Evolutionary conservation across 2,113 vertebrate species (phyloP), one percentile per base, ranked within the genome.

Genomic region (Notarius lentiginosus): DNA sequence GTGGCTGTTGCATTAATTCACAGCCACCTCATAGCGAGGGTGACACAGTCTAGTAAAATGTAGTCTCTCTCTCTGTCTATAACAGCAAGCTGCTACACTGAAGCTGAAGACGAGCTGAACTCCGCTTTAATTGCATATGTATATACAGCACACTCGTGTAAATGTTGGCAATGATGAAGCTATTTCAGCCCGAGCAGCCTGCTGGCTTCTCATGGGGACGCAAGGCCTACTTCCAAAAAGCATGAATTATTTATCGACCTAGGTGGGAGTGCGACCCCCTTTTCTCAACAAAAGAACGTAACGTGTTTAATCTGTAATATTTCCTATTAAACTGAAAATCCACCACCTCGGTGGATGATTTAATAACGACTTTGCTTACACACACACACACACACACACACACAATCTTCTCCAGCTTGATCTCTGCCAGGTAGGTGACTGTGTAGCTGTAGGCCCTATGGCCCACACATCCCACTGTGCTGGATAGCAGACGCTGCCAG

Each of bases 241-340:
- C 93, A 94, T 97, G 96, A 97, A 98, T 97, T 95, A 97, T 97
- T 97, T 93, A 98, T 96, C 94, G 95, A 95, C 96, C 96, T 95
- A 97, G 97, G 97, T 97, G 96, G 96, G 96, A 95, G 94, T 95
- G 94, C 92, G 72, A 84, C 92, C 94, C 87, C 94, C 94, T 95
- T 91, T 76, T 68, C 80, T 83, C 81, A 94, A 93, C 96, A 95
- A 96, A 97, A 95, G 94, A 89, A 91, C 90, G 83, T 82, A 84
- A 84, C 70, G 83, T 88, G 79, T 89, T 88, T 91, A 89, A 88
- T 89, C 84, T 63, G 87, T 88, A 83, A 83, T 86, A 88, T 88
- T 86, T 89, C 63, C 87, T 87, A 79, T 86, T 77, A 87, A 65
- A 89, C 73, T 77, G 47, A 84, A 87, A 87, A 84, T 77, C 56